Base-by-base conservation (phyloP, 2,797 vertebrate species). In the Schizothorax lantsangensis region DNA sequence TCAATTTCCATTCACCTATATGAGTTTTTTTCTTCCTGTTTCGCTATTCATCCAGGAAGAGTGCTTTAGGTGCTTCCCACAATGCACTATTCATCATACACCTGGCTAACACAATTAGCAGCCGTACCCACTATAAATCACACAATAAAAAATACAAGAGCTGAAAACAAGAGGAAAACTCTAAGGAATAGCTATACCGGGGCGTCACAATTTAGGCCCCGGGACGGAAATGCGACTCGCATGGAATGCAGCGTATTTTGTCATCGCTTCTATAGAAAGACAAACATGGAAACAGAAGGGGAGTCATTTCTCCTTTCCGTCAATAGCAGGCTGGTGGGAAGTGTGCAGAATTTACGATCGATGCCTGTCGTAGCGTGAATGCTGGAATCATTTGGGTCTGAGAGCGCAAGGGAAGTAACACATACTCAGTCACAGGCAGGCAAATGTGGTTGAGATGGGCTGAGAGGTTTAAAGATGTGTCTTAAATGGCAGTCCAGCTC, bases 171-270 rank as follows among this genome's bases (percentile, higher is more conserved):
- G 77, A 69, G 64, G n/a, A 77, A 88, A 89, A 87, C 75, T 79
- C 85, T 72, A 84, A 82, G 74, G 78, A 86, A 64, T 52, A 77
- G 36, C 54, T 19, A 54, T 54, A 81, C 73, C 11, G 12, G 19
- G 82, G 57, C 0, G 21, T 57, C 75, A 86, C 66, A 79, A 64
- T 64, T 43, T 19, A 62, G 68, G 78, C 75, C 64, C 30, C 10
- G 52, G 9, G 71, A 62, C 9, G n/a, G 84, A 72, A 79, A 43
- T 17, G 80, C 5, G 36, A 89, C 91, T 91, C 88, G 88, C 90
- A 92, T 91, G 88, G 85, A 92, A 93, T 92, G 93, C 92, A 87
- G 73, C 62, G 68, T 90, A 91, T 88, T 93, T 91, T 89, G 87
- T 92, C 89, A 89, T 89, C 84, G 73, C 73, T 40, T 81, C 23